Evolutionary conservation across 2,888 invertebrate species (phyloP).

Genomic region (Eristalinus sepulchralis): DNA sequence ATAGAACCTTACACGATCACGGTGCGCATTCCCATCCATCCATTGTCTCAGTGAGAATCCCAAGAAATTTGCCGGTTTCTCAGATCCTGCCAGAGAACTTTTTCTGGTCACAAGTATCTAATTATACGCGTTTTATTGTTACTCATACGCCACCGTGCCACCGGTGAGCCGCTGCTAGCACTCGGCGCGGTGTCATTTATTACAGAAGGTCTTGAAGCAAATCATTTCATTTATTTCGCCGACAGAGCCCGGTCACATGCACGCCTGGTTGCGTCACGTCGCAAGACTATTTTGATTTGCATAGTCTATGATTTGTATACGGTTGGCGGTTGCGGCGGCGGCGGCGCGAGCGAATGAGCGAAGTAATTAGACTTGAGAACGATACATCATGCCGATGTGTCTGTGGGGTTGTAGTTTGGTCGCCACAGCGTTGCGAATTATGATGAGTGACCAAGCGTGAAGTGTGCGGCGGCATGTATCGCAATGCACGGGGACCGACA

Average conservation of each 20-base stretch:
- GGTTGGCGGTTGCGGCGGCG: neutral
- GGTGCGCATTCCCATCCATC: neutral
- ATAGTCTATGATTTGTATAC: neutral
- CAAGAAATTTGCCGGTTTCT: neutral
- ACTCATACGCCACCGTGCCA: slow-evolving; percentile 39
- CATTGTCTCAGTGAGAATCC: neutral
- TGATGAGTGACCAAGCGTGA: slow-evolving; percentile 9
- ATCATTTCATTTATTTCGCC: slow-evolving; percentile 15
- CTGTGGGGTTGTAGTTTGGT: neutral
- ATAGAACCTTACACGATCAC: neutral
- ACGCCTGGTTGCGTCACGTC: slow-evolving; percentile 40
- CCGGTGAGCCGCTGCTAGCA: neutral
- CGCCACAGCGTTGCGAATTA: neutral
- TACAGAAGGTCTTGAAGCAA: slow-evolving; percentile 12
- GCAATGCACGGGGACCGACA: neutral
- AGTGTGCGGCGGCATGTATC: neutral
- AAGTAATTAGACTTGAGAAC: slow-evolving; percentile 44
- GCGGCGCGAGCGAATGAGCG: neutral
- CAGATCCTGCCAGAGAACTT: neutral
- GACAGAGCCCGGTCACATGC: slow-evolving; percentile 50
- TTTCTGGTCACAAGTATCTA: slow-evolving; percentile 2
- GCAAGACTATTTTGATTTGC: slow-evolving; percentile 44
- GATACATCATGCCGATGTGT: neutral
- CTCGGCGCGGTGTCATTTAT: slow-evolving; percentile 7
- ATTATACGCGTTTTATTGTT: slow-evolving; percentile 29